Evolutionary conservation across 2,113 vertebrate species (phyloP), one percentile per base, ranked within the genome.

Genomic region (Notechis scutatus): DNA sequence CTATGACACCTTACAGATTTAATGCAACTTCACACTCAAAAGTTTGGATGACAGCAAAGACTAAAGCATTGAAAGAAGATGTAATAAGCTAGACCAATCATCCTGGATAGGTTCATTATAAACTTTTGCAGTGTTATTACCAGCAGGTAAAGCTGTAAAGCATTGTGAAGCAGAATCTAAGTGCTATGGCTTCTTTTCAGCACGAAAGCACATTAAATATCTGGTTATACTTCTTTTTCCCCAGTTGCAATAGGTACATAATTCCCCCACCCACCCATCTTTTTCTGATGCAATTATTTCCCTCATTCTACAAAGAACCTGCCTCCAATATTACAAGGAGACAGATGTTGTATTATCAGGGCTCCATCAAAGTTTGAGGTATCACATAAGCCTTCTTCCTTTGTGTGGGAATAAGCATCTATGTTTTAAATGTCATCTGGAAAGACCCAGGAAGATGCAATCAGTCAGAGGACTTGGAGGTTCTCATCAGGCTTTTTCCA

Each of bases 361-460:
- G 9, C 21, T 45, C 26, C 24, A 54, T 29, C 74, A 64, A 85
- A 23, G 21, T 34, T 42, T 42, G 45, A 42, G 45, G 34, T 34
- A 85, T n/a, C 47, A 50, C 57, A 20, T 85, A 12, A 15, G 8
- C 24, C 23, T 14, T 61, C 52, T 34, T 57, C 15, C 34, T 89
- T 89, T 89, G 54, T 39, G 29, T 88, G 52, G 6, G 20, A 54
- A 15, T 21, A 7, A 42, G 34, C 34, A 81, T 81, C 34, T 39
- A 39, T 74, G 39, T 23, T 56, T 55, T 56, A 3, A 50, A 21
- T 6, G 42, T 59, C 52, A 59, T 91, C 86, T 91, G 90, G 92
- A 93, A 93, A 90, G 56, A 87, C 24, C 55, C 81, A 64, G 81
- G 86, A 89, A 90, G 89, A 90, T 92, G 91, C 74, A 87, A 92